Conservation (phyloP, 2,113 vertebrate genomes). For the Bombycilla garrulus region DNA sequence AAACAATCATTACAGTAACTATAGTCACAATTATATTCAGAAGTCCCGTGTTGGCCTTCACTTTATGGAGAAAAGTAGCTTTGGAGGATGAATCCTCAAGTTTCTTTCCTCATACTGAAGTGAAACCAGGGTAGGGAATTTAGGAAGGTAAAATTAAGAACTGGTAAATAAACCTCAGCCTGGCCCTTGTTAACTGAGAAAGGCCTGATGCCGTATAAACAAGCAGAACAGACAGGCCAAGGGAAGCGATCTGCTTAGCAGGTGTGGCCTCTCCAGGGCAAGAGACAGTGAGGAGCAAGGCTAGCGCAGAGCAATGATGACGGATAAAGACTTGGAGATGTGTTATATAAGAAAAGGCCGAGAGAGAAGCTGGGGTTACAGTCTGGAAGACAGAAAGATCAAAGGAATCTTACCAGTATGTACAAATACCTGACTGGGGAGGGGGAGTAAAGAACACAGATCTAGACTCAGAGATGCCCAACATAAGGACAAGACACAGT, state of each 20-base stretch:
- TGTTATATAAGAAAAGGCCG: background rate
- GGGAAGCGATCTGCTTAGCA: background rate
- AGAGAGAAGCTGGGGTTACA: background rate
- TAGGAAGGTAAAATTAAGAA: background rate
- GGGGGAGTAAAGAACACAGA: background rate
- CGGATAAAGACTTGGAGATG: background rate
- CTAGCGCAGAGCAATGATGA: accelerated
- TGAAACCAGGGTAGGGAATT: background rate
- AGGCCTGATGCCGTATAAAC: background rate
- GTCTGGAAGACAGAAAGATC: background rate
- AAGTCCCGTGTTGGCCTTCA: background rate
- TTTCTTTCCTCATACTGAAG: background rate
- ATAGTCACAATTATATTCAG: background rate
- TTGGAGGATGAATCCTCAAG: background rate
- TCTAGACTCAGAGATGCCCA: background rate
- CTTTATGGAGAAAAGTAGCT: background rate
- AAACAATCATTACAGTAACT: background rate
- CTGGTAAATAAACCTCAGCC: background rate
- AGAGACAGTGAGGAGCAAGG: background rate
- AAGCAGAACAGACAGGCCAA: background rate
- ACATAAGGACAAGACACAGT: background rate
- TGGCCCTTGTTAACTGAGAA: background rate
- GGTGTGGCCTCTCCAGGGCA: background rate
- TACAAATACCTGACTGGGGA: background rate
- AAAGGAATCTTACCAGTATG: background rate